phyloP scores from a whole-genome alignment of 2,113 vertebrate genomes.

The Vanacampus margaritifer region DNA sequence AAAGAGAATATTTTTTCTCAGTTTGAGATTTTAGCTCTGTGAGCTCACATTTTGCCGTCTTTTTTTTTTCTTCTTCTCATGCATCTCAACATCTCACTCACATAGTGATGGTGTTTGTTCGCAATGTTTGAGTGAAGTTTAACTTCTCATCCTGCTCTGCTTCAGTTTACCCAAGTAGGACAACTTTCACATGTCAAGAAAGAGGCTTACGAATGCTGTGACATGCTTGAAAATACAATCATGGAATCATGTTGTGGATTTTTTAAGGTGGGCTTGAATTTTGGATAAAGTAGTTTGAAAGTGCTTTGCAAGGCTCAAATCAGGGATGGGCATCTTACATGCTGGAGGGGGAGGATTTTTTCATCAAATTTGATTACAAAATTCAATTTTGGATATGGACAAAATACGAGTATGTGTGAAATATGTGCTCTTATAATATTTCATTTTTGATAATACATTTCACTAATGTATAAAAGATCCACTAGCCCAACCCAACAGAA shows the following conservation, averaged over 20 bases:
- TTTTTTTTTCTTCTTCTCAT: constrained; percentile 5
- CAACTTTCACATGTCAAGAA: constrained; percentile 57
- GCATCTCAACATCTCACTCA: constrained; percentile 24
- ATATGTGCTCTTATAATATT: too few relatives aligned
- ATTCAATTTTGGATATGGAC: too few relatives aligned
- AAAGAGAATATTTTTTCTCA: constrained; percentile 9
- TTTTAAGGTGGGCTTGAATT: neutral
- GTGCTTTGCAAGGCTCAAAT: neutral
- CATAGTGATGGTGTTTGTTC: constrained; percentile 38
- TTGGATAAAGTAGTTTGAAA: neutral
- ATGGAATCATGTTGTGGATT: neutral
- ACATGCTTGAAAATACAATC: constrained; percentile 1
- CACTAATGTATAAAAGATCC: too few relatives aligned
- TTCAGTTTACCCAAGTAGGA: constrained; percentile 45
- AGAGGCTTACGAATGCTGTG: constrained; percentile 22
- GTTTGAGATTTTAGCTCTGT: constrained; percentile 35
- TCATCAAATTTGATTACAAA: too few relatives aligned
- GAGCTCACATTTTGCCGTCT: constrained; percentile 17
- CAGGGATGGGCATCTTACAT: too few relatives aligned
- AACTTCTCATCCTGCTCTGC: constrained; percentile 27
- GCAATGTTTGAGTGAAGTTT: constrained; percentile 51
- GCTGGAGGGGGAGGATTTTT: too few relatives aligned
- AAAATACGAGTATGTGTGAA: too few relatives aligned
- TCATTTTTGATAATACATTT: too few relatives aligned
- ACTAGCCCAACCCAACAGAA: too few relatives aligned